Evolutionary conservation across 2,888 invertebrate species (phyloP), one percentile per base, ranked within the genome.

Genomic region (Clanis bilineata): DNA sequence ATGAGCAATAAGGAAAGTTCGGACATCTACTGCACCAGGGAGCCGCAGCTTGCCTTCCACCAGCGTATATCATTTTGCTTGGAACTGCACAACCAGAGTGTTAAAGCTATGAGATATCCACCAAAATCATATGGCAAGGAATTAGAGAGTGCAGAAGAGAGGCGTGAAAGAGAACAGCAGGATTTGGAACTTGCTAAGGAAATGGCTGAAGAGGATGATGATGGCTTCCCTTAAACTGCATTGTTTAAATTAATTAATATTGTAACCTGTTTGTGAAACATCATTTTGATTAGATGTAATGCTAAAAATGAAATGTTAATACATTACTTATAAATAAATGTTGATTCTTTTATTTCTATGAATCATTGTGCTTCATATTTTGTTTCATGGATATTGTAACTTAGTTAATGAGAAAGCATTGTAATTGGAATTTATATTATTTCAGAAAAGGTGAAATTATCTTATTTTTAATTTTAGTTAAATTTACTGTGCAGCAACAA

Each of bases 181-280:
- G 99, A 99, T 89, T 93, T 99, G 77, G 99, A 99, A 85, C 93
- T 99, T 74, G 99, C 99, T n/a, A 99, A 99, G 86, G 99, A 99
- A 92, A 98, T 99, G 96, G 99, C 99, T 6, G 99, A 99, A 82
- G 99, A 99, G 83, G 99, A 99, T 87, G 98, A 99, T 93, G 98
- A 98, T 92, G 96, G 96, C 68, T 96, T 96, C 80, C 93, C 93
- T 78, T 93, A 77, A 87, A 73, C 59, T 66, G 2, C 2, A 55
- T 57, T 61, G 41, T 59, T 55, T n/a, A 58, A 62, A 18, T 62
- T 64, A 57, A 39, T 62, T 45, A 62, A 39, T 68, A 47, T 67
- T 15, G 5, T 32, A 51, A 28, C 18, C 18, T 51, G 58, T 62
- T 61, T 60, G 60, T 64, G 59, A 65, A 57, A 62, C 51, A 28